These are phyloP conservation scores for Labeo calbasu DNA, from an alignment of 2,797 vertebrate species.

Conservation along the genomic window DNA sequence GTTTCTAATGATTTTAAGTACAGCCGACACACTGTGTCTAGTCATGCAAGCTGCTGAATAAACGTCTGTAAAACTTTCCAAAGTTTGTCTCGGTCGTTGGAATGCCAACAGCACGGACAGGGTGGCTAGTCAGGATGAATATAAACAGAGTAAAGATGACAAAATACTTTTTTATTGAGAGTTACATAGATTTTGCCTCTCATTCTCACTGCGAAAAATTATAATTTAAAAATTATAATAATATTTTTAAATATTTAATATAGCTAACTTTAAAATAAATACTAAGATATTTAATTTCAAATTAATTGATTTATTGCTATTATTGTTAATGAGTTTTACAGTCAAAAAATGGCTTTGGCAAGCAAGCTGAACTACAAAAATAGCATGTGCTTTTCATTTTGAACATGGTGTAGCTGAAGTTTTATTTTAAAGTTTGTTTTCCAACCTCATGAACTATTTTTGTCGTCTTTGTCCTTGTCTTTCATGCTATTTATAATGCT, in stretches of 20 bases:
- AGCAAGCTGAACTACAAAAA: not conserved
- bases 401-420: not conserved
- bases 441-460: not conserved
- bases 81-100: slow-evolving; percentile 16
- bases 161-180: not conserved
- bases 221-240: no score
- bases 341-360: not conserved
- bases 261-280: not conserved
- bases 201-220: not conserved
- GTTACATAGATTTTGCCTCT: not conserved
- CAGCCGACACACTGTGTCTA: not conserved
- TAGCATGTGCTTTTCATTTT: not conserved
- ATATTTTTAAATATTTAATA: not conserved
- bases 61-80: slow-evolving; percentile 4
- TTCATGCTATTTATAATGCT: not conserved
- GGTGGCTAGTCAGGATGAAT: not conserved
- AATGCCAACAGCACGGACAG: not conserved
- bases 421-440: not conserved
- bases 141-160: not conserved
- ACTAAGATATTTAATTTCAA: no score
- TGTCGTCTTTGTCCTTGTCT: not conserved
- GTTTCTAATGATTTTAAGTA: not conserved
- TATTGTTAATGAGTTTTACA: not conserved
- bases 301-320: not conserved
- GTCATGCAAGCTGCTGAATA: not conserved